Evolutionary conservation across 1,140 invertebrate genomes (phyloP).

Genomic region (Drosophila serrata): DNA sequence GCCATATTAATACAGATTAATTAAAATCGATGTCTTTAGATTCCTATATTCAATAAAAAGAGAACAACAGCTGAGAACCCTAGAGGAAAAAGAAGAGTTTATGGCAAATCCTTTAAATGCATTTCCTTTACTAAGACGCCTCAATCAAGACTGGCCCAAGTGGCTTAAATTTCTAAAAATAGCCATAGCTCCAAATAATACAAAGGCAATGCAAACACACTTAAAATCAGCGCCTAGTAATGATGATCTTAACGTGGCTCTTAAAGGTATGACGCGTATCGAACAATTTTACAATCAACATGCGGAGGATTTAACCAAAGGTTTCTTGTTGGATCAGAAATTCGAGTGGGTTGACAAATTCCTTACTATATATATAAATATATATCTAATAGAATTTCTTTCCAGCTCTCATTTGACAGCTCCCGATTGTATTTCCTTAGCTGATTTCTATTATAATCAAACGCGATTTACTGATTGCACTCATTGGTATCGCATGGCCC

Average conservation of each 20-base stretch:
- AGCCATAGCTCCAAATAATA: not conserved
- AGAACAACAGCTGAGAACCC: not conserved
- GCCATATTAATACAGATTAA: no score
- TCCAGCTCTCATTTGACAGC: constrained; percentile 33
- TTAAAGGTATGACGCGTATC: constrained; percentile 46
- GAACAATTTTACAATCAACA: constrained; percentile 50
- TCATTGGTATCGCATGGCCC: constrained; percentile 55
- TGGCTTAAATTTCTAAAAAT: constrained; percentile 43
- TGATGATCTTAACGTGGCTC: constrained; percentile 24
- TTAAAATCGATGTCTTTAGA: not conserved
- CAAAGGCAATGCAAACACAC: constrained; percentile 14
- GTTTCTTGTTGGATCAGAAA: constrained; percentile 32
- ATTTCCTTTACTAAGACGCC: constrained; percentile 33
- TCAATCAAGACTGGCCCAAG: constrained; percentile 62
- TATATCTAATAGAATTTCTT: not conserved
- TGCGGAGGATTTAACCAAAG: constrained; percentile 50
- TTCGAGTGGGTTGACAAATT: constrained; percentile 27
- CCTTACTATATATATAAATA: not conserved
- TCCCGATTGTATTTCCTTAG: constrained; percentile 41
- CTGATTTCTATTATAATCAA: constrained; percentile 32
- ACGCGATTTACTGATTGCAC: constrained; percentile 20
- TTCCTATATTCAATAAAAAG: constrained; percentile 28
- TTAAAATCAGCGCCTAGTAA: constrained; percentile 9
- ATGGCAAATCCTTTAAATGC: constrained; percentile 56
- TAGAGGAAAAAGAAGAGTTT: constrained; percentile 26